Conservation (phyloP, 2,888 invertebrate species). For the Acleris holmiana region DNA sequence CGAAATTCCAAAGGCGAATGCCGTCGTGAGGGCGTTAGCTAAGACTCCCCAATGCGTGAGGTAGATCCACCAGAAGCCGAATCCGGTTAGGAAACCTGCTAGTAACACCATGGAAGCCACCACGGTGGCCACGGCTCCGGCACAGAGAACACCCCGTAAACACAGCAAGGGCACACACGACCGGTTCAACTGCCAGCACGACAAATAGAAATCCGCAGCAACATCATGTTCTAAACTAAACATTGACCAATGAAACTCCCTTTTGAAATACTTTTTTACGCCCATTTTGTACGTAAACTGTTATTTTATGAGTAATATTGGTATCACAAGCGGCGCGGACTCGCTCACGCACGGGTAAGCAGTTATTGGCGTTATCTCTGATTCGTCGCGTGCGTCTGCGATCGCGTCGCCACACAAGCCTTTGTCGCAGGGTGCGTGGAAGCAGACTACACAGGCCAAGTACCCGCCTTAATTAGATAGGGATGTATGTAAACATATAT, state of each 20-base stretch:
- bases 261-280: constrained; percentile 58
- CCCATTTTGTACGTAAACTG: constrained; percentile 58
- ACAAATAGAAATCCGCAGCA: constrained; percentile 61
- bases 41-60: constrained; percentile 74
- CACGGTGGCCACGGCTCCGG: constrained; percentile 59
- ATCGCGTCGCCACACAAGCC: constrained; percentile 3
- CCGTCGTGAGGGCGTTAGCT: constrained; percentile 58
- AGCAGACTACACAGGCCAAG: constrained; percentile 11
- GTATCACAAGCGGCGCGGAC: neutral
- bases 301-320: neutral
- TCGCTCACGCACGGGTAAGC: constrained; percentile 11
- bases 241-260: constrained; percentile 55
- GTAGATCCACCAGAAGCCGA: constrained; percentile 64
- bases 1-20: constrained; percentile 60
- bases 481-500: no score
- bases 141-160: constrained; percentile 57
- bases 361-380: constrained; percentile 28
- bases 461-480: constrained; percentile 11
- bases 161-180: constrained; percentile 59
- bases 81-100: constrained; percentile 36
- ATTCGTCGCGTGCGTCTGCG: constrained; percentile 11
- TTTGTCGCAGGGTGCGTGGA: constrained; percentile 18
- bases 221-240: constrained; percentile 60
- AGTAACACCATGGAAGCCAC: constrained; percentile 55
- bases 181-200: constrained; percentile 60